Evolutionary conservation across 2,797 vertebrate genomes (phyloP), one percentile per base, ranked within the genome.

Genomic region (Propithecus deckenii): DNA sequence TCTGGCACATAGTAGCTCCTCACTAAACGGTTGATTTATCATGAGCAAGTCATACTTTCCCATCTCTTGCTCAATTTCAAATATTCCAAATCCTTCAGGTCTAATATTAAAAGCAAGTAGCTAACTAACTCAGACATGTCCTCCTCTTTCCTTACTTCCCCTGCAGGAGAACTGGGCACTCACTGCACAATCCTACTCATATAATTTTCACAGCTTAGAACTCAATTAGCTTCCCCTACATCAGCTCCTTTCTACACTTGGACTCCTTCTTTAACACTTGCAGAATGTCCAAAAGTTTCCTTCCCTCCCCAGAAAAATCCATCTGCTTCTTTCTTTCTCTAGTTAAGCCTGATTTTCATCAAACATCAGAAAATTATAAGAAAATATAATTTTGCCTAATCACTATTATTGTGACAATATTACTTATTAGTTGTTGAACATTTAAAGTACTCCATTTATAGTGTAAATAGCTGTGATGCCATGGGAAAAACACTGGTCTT

Each of bases 341-440:
- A 50, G 35, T 89, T 86, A 96, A 89, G 89, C 17, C 32, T 89
- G 30, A 30, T 93, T 89, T 81, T 91, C 52, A 67, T 71, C n/a
- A 88, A 86, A 86, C 9, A 71, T 30, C n/a, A 78, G 52, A 63
- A 86, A 72, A 72, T 65, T 67, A 86, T 96, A 65, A 86, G 59
- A 88, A 90, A 81, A 74, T 90, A 61, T 7, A 20, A 92, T 75
- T 96, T 94, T 93, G 72, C 30, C 23, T 85, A 22, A 65, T 76
- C 91, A 18, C 9, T 43, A 35, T 25, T 43, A 86, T 61, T 57
- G 28, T 76, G 79, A 52, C 12, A 78, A n/a, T 67, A 52, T 71
- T 92, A 79, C 6, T 22, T 57, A 12, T 43, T 86, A 63, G 14
- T 69, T 61, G 71, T 22, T 91, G 43, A 50, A 2, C 38, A 72